phyloP scores from a whole-genome alignment of 37 sponge, comb jelly and placozoan genomes.

The Cladorhizidae sp. region DNA sequence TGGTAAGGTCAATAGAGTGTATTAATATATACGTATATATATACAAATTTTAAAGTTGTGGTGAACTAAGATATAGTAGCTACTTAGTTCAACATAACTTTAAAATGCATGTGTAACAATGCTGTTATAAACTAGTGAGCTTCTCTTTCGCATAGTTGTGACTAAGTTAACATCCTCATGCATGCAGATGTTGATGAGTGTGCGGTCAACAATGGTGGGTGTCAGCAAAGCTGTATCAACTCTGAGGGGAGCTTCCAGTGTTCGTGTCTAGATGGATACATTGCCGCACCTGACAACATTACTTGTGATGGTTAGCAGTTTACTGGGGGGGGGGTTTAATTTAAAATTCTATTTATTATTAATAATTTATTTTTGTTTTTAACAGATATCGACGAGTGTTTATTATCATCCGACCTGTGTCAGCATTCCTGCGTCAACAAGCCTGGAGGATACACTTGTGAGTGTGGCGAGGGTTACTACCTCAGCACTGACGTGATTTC shows the following conservation, averaged over 20 bases:
- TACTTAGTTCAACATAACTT: background rate
- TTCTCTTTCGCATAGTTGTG: background rate
- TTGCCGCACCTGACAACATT: too few relatives aligned
- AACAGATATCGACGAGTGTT: slow-evolving; percentile 17
- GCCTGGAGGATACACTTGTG: too few relatives aligned
- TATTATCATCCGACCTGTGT: background rate
- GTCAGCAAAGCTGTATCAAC: slow-evolving; percentile 25
- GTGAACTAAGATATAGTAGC: background rate
- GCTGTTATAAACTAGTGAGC: background rate
- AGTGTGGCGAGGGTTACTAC: too few relatives aligned
- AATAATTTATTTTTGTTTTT: too few relatives aligned
- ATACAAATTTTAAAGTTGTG: background rate
- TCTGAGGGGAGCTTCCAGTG: slow-evolving; percentile 15
- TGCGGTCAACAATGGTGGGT: slow-evolving; percentile 18
- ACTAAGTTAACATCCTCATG: too few relatives aligned
- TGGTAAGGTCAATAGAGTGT: background rate
- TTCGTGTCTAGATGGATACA: slow-evolving; percentile 11
- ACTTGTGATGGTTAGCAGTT: too few relatives aligned
- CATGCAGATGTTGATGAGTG: slow-evolving; percentile 20
- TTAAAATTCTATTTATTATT: too few relatives aligned
- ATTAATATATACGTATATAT: background rate
- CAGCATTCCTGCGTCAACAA: too few relatives aligned
- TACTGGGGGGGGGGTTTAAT: too few relatives aligned
- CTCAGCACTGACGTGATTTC: too few relatives aligned
- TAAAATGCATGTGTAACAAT: background rate